Base-by-base conservation (phyloP, 2,797 vertebrate genomes). In the Pangasius krempfi region DNA sequence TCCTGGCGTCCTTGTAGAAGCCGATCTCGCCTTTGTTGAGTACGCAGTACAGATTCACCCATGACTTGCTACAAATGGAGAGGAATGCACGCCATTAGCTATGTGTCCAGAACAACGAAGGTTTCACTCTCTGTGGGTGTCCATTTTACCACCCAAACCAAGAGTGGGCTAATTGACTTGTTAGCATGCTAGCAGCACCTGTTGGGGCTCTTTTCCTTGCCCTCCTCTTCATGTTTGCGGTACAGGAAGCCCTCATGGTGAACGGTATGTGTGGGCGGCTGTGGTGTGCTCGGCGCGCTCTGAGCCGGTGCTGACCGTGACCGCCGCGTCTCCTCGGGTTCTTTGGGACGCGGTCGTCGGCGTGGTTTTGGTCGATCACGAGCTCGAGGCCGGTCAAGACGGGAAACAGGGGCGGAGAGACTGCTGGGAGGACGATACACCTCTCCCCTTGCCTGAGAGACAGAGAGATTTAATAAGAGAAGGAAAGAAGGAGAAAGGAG, bases 151-250 rank as follows among this genome's bases (percentile, higher is more conserved):
- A 83, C 6, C 3, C 30, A 3, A 58, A 58, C 13, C 30, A 83
- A 20, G 16, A 62, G 37, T 1, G 22, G 1, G 22, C 79, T 33
- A 78, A 78, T 16, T 6, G 25, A 27, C 33, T 40, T 27, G 10
- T 25, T 27, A 40, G 9, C 37, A 64, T 27, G 13, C 25, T 40
- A 47, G 22, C 37, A 25, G 30, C 83, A 98, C 98, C 98, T 98
- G 93, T 97, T 98, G 70, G 97, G 97, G 0, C 98, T 98, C 90
- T 97, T 97, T 93, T 98, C 96, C 25, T 97, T 95, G 80, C 95
- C 97, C 84, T 98, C 97, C 92, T 98, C 97, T 92, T 98, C 98
- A 84, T 97, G 98, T 91, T 98, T 99, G 60, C 98, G 97, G 92
- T 97, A 97, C 47, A 98, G 95, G 92, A 95, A 94, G 25, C 98